Evolutionary conservation across 2,113 vertebrate species (phyloP).

Genomic region (Atrichornis clamosus): DNA sequence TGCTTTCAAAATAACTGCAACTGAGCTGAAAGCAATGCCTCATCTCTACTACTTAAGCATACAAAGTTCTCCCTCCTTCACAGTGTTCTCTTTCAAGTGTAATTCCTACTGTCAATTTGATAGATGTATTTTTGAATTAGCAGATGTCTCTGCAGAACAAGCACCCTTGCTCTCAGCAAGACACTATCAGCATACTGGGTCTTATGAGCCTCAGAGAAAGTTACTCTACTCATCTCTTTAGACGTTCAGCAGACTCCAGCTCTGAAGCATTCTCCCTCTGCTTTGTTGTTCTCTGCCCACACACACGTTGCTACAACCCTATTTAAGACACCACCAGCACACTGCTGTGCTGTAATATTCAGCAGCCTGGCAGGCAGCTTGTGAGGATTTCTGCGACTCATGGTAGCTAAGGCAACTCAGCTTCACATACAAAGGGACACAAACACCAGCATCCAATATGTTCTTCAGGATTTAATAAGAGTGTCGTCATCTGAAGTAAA

Average conservation of each 20-base stretch:
- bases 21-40: neutral
- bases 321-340: conserved; percentile 27
- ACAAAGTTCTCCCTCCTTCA: neutral
- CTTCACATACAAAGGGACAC: neutral
- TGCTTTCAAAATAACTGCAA: conserved; percentile 3
- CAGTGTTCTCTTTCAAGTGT: neutral
- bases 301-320: neutral
- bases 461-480: neutral
- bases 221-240: conserved; percentile 20
- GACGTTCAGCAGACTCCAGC: neutral
- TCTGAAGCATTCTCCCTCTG: conserved; percentile 14
- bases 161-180: neutral
- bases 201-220: neutral
- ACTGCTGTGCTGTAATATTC: conserved; percentile 7
- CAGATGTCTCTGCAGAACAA: neutral
- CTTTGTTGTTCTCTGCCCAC: conserved; percentile 46
- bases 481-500: neutral
- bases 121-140: neutral
- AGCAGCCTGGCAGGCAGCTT: neutral
- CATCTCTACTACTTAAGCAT: neutral
- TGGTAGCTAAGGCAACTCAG: conserved; percentile 55
- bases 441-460: neutral
- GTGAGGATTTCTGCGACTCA: neutral
- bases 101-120: neutral
- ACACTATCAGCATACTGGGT: neutral